These are phyloP conservation scores for Denticeps clupeoides DNA, from an alignment of 2,797 vertebrate genomes.

Conservation along the genomic window DNA sequence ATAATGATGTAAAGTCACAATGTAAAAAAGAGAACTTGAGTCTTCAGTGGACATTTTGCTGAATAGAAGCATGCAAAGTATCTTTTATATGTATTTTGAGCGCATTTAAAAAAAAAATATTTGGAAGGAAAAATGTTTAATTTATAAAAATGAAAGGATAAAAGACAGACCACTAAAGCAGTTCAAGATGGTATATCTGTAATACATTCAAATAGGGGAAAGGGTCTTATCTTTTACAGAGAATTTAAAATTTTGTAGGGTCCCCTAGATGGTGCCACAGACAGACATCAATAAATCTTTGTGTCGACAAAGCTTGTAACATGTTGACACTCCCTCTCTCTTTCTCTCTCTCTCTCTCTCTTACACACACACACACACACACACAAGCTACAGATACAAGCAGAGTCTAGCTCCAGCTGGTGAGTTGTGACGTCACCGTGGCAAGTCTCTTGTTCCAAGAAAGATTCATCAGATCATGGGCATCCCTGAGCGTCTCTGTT, in stretches of 20 bases:
- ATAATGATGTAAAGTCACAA: too few relatives aligned
- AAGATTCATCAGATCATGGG: constrained; percentile 55
- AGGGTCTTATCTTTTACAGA: background rate
- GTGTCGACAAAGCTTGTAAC: constrained; percentile 5
- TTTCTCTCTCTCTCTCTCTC: constrained; percentile 7
- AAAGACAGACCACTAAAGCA: too few relatives aligned
- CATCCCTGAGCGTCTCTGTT: constrained; percentile 43
- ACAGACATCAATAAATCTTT: constrained; percentile 20
- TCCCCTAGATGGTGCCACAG: constrained; percentile 32
- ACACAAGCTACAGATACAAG: constrained; percentile 20
- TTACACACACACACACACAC: constrained; percentile 11
- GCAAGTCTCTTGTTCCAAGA: constrained; percentile 48
- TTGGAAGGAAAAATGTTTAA: too few relatives aligned
- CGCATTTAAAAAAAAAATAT: too few relatives aligned
- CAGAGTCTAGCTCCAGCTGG: constrained; percentile 19
- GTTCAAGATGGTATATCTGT: constrained; percentile 25
- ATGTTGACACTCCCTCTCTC: constrained; percentile 2
- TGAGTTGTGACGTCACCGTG: constrained; percentile 42
- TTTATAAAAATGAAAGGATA: too few relatives aligned
- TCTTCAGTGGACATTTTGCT: too few relatives aligned
- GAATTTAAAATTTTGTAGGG: constrained; percentile 9
- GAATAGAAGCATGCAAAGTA: too few relatives aligned
- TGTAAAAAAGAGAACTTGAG: too few relatives aligned
- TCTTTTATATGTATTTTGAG: too few relatives aligned
- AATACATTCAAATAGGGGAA: background rate